A percentile compares a stretch with the other conserved stretches of the same genome.
Evolutionary conservation across 2,113 vertebrate species (phyloP).

Genomic region (Myotis yumanensis): DNA sequence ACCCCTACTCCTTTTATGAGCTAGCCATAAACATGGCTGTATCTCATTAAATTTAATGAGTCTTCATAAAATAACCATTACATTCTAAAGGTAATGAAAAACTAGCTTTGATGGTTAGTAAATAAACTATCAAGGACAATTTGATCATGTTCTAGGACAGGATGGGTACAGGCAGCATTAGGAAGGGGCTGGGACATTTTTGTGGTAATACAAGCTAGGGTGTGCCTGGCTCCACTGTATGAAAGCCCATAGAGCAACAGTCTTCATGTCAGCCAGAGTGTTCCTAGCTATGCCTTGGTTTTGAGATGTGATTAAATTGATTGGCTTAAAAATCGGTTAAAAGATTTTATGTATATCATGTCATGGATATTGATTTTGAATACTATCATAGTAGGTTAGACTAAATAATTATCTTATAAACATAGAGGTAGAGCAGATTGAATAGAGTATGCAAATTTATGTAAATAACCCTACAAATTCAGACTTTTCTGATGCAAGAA

Average conservation of each 20-base stretch:
- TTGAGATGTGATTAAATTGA: conserved; percentile 69
- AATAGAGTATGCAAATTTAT: conserved; percentile 78
- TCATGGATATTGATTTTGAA: conserved; percentile 67
- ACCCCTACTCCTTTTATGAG: conserved; percentile 80
- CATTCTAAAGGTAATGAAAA: conserved; percentile 84
- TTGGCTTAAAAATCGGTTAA: conserved; percentile 62
- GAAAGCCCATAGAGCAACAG: background rate
- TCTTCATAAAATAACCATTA: conserved; percentile 87
- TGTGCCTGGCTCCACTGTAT: background rate
- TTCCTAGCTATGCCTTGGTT: conserved; percentile 25
- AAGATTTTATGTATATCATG: conserved; percentile 63
- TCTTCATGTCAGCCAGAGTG: background rate
- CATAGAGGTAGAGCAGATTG: conserved; percentile 71
- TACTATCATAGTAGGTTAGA: conserved; percentile 61
- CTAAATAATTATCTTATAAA: conserved; percentile 76
- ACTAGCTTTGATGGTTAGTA: conserved; percentile 84
- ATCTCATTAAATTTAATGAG: conserved; percentile 88
- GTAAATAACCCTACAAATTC: conserved; percentile 73
- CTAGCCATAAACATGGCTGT: conserved; percentile 83
- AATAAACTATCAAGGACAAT: conserved; percentile 81
- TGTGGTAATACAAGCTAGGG: background rate
- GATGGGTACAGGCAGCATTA: background rate
- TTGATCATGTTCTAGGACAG: conserved; percentile 59
- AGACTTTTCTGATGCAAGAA: conserved; percentile 74
- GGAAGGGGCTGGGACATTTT: background rate